Evolutionary conservation across 2,113 vertebrate genomes (phyloP), one percentile per base, ranked within the genome.

Genomic region (Octodon degus): DNA sequence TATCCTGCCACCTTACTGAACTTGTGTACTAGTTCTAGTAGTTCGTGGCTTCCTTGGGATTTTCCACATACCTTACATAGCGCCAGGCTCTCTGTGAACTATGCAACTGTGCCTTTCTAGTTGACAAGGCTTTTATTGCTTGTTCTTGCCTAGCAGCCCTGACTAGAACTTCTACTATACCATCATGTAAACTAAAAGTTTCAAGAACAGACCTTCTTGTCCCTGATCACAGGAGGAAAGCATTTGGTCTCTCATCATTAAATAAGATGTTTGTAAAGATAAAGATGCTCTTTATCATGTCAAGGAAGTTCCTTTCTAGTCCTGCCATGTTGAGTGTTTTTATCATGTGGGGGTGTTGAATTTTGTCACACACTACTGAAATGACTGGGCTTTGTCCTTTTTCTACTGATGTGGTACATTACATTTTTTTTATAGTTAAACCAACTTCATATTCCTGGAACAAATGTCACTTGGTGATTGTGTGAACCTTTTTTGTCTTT

Each of bases 291-390:
- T 89, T 96, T 88, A 79, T 72, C 77, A 89, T 22, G n/a, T 32
- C 72, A 24, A 93, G 76, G 12, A 84, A 65, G 11, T 63, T 87
- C 14, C 70, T 88, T 27, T 79, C 70, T 77, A 40, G 32, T 93
- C 43, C 84, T 79, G 53, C 10, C 8, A 87, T 47, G 27, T 60
- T 82, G 40, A 90, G 19, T 25, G 24, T 62, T 89, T 91, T 86
- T 86, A 65, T 80, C 40, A n/a, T 76, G 34, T 92, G 81, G 53
- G 37, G 0, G 12, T 94, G 7, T 60, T 88, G 80, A 47, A 81
- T 67, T 94, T 74, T 76, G 53, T 82, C 92, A 94, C 43, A 92
- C 55, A 58, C 37, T 94, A 74, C 53, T 89, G 58, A 92, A 27
- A 77, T 86, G 53, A 86, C 25, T 25, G 14, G 30, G 17, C 68